Conservation (phyloP, 2,113 vertebrate genomes). For the Onychostoma macrolepis region DNA sequence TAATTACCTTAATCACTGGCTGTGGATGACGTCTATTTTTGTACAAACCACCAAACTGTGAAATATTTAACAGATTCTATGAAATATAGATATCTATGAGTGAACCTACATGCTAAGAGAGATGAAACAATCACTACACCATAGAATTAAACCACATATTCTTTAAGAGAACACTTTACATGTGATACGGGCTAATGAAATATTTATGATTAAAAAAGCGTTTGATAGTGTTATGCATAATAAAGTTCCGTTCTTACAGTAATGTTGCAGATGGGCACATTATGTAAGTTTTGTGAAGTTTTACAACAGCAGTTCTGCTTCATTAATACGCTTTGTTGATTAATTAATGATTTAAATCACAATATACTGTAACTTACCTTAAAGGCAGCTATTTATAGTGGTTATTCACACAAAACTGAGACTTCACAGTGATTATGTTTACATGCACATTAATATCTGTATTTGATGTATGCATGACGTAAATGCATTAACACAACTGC, state of each 20-base stretch:
- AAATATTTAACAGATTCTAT: conserved; percentile 29
- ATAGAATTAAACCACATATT: neutral
- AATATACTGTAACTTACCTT: neutral
- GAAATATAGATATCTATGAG: neutral
- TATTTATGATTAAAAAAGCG: too few relatives aligned
- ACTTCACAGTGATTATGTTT: neutral
- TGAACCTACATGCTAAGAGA: conserved; percentile 22
- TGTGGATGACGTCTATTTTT: neutral
- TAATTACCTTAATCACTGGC: conserved; percentile 13
- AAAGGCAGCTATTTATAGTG: neutral
- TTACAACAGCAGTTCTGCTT: neutral
- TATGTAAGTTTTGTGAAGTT: neutral
- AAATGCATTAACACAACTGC: neutral
- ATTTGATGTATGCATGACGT: neutral
- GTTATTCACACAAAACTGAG: neutral
- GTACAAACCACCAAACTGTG: neutral
- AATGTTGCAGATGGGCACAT: neutral
- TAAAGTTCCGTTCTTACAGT: neutral
- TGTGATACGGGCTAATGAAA: neutral
- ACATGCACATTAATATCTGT: neutral
- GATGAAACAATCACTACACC: neutral
- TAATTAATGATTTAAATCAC: neutral
- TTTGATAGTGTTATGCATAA: too few relatives aligned
- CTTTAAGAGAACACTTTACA: neutral
- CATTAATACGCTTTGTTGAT: neutral